Evolutionary conservation across 2,888 invertebrate genomes (phyloP).

Genomic region (Serripes groenlandicus): DNA sequence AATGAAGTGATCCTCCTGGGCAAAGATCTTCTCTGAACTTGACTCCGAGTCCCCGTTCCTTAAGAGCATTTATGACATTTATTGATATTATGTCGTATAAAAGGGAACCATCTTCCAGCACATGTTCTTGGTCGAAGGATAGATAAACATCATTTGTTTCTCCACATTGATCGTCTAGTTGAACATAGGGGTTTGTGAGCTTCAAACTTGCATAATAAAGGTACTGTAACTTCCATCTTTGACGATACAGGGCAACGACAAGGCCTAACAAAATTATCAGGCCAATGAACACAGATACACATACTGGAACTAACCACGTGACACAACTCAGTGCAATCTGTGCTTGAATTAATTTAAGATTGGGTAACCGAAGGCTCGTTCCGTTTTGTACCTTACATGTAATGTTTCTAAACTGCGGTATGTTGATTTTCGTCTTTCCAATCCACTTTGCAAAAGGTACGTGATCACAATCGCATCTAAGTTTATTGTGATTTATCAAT

Average conservation of each 20-base stretch:
- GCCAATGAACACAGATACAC: constrained; percentile 19
- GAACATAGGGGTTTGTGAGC: constrained; percentile 36
- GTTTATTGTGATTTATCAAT: constrained; percentile 17
- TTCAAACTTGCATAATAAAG: constrained; percentile 40
- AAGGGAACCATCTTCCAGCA: background rate
- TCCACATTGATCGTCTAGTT: background rate
- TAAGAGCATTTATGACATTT: constrained; percentile 13
- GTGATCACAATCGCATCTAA: constrained; percentile 30
- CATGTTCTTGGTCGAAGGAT: constrained; percentile 37
- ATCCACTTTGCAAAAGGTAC: constrained; percentile 34
- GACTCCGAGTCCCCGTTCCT: background rate
- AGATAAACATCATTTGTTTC: constrained; percentile 27
- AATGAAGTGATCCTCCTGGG: constrained; percentile 5
- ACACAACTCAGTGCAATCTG: constrained; percentile 32
- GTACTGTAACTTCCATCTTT: constrained; percentile 47
- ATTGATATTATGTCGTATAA: constrained; percentile 18
- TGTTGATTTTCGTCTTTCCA: constrained; percentile 19
- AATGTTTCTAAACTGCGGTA: background rate
- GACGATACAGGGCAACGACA: constrained; percentile 27
- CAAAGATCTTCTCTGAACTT: constrained; percentile 39
- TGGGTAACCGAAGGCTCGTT: background rate
- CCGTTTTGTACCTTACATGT: constrained; percentile 20
- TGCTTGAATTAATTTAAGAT: background rate
- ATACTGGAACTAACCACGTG: constrained; percentile 31
- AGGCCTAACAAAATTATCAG: constrained; percentile 25